A percentile compares a stretch with the other conserved stretches of the same genome.
These are phyloP conservation scores for Spizella passerina DNA, from an alignment of 2,797 vertebrate species.

Conservation along the genomic window DNA sequence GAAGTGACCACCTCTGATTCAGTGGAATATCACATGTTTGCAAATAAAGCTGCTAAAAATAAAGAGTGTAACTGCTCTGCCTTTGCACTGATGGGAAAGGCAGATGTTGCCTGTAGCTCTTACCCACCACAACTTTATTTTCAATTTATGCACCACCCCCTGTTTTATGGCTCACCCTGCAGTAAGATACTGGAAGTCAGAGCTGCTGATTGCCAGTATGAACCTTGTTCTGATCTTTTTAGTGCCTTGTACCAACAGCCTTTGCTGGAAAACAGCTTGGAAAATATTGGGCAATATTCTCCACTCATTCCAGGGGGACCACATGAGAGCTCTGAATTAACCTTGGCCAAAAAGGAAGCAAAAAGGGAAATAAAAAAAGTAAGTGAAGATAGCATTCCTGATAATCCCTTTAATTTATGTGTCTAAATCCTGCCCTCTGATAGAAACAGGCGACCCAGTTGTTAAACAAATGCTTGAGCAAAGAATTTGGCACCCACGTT, in stretches of 20 bases:
- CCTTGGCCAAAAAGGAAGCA: background rate
- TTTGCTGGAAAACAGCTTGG: slow-evolving; percentile 20
- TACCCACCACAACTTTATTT: background rate
- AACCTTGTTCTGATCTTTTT: background rate
- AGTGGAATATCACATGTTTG: background rate
- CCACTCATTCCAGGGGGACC: background rate
- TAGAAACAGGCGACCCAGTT: background rate
- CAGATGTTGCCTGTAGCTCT: slow-evolving; percentile 12
- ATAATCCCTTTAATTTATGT: background rate
- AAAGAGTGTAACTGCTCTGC: background rate
- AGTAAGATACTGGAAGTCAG: slow-evolving; percentile 13
- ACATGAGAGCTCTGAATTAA: background rate
- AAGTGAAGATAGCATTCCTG: background rate
- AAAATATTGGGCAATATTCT: slow-evolving; percentile 6
- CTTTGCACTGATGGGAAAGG: slow-evolving; percentile 29
- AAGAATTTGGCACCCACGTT: background rate
- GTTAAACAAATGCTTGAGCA: background rate
- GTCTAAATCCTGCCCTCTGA: background rate
- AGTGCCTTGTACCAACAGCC: background rate
- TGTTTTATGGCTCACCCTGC: background rate
- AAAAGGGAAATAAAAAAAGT: background rate
- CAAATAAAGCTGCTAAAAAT: slow-evolving; percentile 39
- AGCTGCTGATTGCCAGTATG: background rate
- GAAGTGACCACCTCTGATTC: slow-evolving; percentile 14
- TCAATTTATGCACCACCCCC: background rate